Conservation (phyloP, 2,113 vertebrate genomes). For the Elaphurus davidianus region DNA sequence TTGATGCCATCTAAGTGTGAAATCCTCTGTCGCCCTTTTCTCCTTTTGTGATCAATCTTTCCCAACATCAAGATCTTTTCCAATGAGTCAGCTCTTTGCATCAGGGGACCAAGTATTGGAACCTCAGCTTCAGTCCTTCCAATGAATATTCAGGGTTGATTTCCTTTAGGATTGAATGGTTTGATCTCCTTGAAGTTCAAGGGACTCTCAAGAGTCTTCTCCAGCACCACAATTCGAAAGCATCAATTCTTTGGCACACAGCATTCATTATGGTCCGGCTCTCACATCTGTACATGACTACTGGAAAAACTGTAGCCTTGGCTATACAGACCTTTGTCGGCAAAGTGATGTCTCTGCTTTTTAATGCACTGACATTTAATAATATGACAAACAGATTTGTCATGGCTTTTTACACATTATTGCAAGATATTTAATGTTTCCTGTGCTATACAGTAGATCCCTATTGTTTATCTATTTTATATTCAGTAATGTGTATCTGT, state of each 20-base stretch:
- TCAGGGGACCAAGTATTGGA: background rate
- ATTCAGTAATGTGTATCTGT: background rate
- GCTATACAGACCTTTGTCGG: background rate
- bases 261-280: fast-evolving
- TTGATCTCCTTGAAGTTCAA: background rate
- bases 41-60: background rate
- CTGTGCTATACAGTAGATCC: background rate
- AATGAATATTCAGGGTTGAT: background rate
- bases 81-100: background rate
- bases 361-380: background rate
- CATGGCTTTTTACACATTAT: background rate
- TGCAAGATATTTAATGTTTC: background rate
- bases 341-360: background rate
- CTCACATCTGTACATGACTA: background rate
- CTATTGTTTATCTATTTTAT: background rate
- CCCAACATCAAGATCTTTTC: background rate
- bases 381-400: background rate
- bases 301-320: background rate
- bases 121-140: background rate
- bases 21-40: background rate
- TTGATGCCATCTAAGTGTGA: background rate
- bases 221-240: background rate
- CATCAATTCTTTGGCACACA: background rate
- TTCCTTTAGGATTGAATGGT: background rate
- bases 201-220: background rate